A percentile compares a stretch with the other conserved stretches of the same genome.
Evolutionary conservation across 2,888 invertebrate species (phyloP).

Genomic region (Poecilus cupreus): DNA sequence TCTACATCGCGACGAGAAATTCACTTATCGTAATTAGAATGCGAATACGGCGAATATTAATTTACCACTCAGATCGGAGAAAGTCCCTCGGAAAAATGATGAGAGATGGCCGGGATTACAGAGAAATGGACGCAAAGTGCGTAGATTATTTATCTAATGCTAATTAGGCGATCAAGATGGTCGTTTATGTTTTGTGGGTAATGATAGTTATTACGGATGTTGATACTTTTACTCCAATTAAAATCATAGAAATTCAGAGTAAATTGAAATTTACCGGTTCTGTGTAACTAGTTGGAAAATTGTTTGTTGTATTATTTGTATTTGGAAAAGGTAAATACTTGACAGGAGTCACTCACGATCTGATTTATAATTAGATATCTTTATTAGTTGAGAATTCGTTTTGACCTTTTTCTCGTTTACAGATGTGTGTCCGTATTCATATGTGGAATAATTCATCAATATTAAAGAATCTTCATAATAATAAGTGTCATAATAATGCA

Average conservation of each 20-base stretch:
- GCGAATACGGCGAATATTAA: neutral
- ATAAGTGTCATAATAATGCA: no score
- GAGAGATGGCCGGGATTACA: neutral
- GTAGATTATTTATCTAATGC: neutral
- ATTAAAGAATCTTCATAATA: no score
- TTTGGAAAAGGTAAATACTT: neutral
- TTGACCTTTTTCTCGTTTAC: no score
- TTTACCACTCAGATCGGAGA: conserved; percentile 1
- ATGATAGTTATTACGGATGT: neutral
- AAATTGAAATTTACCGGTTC: neutral
- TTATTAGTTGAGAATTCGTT: no score
- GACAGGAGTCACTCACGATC: no score
- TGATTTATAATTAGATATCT: no score
- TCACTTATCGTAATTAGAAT: conserved; percentile 14
- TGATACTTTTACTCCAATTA: conserved; percentile 15
- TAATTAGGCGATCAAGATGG: neutral
- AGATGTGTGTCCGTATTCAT: no score
- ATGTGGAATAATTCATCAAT: no score
- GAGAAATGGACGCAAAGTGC: neutral
- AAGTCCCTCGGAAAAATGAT: neutral
- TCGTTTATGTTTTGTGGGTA: neutral
- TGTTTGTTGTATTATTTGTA: neutral
- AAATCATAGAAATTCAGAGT: neutral
- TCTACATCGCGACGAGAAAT: neutral
- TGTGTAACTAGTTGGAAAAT: neutral